These are phyloP conservation scores for Latrodectus hesperus DNA, from an alignment of 2,888 invertebrate species.

Conservation along the genomic window DNA sequence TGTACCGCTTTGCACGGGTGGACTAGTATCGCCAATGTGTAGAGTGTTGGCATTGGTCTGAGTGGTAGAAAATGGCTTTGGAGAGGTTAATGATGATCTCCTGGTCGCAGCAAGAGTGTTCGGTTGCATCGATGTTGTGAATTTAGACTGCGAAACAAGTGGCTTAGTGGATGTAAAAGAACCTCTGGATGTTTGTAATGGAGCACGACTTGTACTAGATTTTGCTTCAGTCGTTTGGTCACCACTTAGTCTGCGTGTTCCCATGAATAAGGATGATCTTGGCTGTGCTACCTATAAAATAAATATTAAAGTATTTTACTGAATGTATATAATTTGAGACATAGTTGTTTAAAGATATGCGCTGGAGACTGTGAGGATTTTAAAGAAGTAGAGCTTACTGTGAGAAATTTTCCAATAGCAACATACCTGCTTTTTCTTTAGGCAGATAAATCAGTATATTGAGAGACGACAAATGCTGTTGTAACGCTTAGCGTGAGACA, in stretches of 20 bases:
- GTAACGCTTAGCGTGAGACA: too few species aligned
- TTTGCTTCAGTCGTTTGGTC: conserved; percentile 22
- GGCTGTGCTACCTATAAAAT: conserved; percentile 10
- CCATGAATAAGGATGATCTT: conserved; percentile 17
- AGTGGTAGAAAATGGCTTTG: conserved; percentile 5
- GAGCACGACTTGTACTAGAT: conserved; percentile 3
- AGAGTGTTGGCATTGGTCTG: conserved; percentile 9
- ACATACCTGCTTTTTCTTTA: too few species aligned
- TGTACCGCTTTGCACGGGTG: conserved; percentile 39
- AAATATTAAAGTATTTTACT: too few species aligned
- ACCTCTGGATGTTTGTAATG: background rate
- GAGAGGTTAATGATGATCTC: conserved; percentile 15
- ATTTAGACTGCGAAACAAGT: background rate
- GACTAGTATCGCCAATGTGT: conserved; percentile 38
- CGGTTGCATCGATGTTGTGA: conserved; percentile 9
- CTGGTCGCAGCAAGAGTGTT: conserved; percentile 3
- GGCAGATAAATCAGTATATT: too few species aligned
- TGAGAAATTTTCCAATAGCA: too few species aligned
- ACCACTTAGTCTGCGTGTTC: conserved; percentile 23
- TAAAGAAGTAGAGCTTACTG: too few species aligned
- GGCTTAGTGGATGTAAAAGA: conserved; percentile 17
- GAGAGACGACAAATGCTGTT: too few species aligned
- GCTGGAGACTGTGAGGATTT: too few species aligned
- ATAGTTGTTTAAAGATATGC: too few species aligned
- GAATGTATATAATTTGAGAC: too few species aligned